These are phyloP conservation scores for Mylabris phalerata DNA, from an alignment of 1,140 invertebrate genomes.

Conservation along the genomic window DNA sequence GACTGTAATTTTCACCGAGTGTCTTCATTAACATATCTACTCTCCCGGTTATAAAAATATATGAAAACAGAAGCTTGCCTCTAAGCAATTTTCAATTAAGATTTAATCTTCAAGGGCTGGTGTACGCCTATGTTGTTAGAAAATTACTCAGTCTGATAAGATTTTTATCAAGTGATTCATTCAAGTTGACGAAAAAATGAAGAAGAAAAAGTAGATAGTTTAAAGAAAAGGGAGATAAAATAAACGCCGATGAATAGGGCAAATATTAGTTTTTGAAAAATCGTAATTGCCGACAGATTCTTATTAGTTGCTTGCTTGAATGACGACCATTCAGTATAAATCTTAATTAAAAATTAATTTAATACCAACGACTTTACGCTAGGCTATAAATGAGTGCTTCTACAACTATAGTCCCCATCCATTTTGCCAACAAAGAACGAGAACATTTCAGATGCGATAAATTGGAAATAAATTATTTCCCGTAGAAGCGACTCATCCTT, in stretches of 20 bases:
- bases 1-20: constrained; percentile 14
- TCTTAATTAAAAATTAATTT: constrained; percentile 23
- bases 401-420: not conserved
- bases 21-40: constrained; percentile 18
- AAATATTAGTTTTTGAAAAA: too few relatives aligned
- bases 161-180: too few relatives aligned
- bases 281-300: not conserved
- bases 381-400: constrained; percentile 7
- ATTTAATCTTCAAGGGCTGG: not conserved
- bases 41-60: constrained; percentile 17
- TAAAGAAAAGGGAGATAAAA: too few relatives aligned
- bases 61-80: constrained; percentile 11
- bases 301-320: constrained; percentile 16
- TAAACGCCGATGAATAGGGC: too few relatives aligned
- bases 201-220: too few relatives aligned
- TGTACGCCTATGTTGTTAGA: too few relatives aligned
- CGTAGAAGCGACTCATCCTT: constrained; percentile 13
- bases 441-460: constrained; percentile 11
- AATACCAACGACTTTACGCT: constrained; percentile 9
- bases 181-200: too few relatives aligned
- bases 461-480: constrained; percentile 18
- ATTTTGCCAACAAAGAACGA: not conserved
- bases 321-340: constrained; percentile 18
- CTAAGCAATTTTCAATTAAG: constrained; percentile 18
- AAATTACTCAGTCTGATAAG: too few relatives aligned